Base-by-base conservation (phyloP, 1,140 invertebrate species). In the Semibalanus balanoides region DNA sequence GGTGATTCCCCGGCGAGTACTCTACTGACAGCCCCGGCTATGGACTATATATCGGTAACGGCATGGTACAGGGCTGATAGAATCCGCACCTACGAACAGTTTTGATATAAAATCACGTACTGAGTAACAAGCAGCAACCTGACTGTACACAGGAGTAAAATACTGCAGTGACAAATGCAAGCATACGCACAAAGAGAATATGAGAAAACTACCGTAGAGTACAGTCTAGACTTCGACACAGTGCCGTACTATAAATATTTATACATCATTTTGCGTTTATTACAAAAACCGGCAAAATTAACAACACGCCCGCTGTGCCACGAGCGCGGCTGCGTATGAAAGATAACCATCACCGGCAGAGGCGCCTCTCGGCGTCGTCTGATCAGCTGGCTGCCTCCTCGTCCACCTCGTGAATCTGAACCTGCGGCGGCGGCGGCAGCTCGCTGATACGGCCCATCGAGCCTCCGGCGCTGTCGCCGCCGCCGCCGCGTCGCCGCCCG, bases 21-120 rank as follows among this genome's bases (percentile, higher is more conserved):
- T 11, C 51, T 64, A 64, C 22, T 11, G 51, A 64, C 11, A 25
- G 51, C 22, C 51, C 22, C 51, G 11, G 51, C 51, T 64, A 64
- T 64, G 22, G 51, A 25, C 51, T 64, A 64, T 1, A 3, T 19
- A 19, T 25, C 11, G 51, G 51, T 19, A 64, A 64, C 51, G 22
- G 51, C 51, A 11, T 64, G 51, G 22, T 64, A 64, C 22, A 19
- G 11, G 22, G 51, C 22, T 64, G 51, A 25, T 64, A 64, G 22
- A 64, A 25, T 64, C 51, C 51, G 7, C 14, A 22, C 51, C 51
- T 64, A 64, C 51, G 51, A 64, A 64, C 51, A 64, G 51, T 64
- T 64, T 64, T 64, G 51, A 64, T 64, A 64, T 64, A 64, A 64
- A 64, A 64, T 64, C 51, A 64, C 51, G 51, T 64, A 64, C 51